phyloP scores from a whole-genome alignment of 2,888 invertebrate genomes.

The Abrostola triplasia region DNA sequence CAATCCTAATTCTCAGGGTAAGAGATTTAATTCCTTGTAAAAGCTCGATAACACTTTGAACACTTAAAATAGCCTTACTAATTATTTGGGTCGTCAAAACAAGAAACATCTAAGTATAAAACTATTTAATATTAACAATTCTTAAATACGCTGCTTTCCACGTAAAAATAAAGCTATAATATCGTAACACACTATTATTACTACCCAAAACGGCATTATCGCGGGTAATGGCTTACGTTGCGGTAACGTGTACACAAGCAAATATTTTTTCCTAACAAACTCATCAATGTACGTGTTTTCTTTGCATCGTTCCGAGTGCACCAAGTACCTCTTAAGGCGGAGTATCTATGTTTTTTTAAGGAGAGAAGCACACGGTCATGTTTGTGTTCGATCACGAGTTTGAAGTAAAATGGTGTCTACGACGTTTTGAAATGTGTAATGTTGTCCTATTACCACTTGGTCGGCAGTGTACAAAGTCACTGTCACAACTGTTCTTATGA shows the following conservation, averaged over 20 bases:
- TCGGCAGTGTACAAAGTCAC: not conserved
- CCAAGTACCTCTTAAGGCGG: conserved; percentile 57
- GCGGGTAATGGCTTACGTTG: conserved; percentile 11
- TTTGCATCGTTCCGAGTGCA: conserved; percentile 68
- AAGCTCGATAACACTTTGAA: too few species aligned
- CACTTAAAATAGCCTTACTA: too few species aligned
- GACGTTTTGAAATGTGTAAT: conserved; percentile 43
- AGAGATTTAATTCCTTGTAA: too few species aligned
- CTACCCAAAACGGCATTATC: conserved; percentile 3
- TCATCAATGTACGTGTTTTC: conserved; percentile 67
- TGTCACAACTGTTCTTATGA: not conserved
- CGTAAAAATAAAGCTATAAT: conserved; percentile 7
- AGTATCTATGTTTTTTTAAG: conserved; percentile 70
- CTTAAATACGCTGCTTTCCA: not conserved
- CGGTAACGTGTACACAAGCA: conserved; percentile 43
- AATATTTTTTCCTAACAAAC: conserved; percentile 59
- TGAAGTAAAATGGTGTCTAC: conserved; percentile 41
- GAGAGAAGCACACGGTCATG: conserved; percentile 66
- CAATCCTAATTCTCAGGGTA: too few species aligned
- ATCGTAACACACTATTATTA: conserved; percentile 3
- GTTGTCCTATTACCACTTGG: conserved; percentile 11
- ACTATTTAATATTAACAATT: not conserved
- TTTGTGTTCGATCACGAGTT: conserved; percentile 74
- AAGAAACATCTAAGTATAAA: not conserved
- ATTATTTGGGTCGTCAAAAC: too few species aligned